Evolutionary conservation across 2,113 vertebrate species (phyloP).

Genomic region (Mustelus asterias): DNA sequence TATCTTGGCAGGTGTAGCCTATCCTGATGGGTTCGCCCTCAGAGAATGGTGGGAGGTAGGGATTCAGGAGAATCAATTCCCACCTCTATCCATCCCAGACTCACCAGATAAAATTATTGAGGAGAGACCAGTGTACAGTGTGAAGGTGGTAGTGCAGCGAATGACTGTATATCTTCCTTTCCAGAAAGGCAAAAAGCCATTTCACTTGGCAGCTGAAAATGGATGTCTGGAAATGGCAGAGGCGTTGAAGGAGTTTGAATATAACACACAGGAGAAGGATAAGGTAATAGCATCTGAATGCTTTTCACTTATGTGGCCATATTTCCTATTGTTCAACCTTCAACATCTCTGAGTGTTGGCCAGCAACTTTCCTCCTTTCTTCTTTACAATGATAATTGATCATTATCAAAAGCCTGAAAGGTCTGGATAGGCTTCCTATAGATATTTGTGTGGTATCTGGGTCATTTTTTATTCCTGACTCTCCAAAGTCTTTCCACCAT

Average conservation of each 20-base stretch:
- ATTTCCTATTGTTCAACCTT: background rate
- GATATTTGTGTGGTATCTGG: background rate
- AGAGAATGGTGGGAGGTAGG: background rate
- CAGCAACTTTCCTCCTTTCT: background rate
- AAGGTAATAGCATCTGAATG: slow-evolving; percentile 56
- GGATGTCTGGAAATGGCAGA: slow-evolving; percentile 70
- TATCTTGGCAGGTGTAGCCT: background rate
- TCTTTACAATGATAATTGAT: background rate
- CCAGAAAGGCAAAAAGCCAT: slow-evolving; percentile 71
- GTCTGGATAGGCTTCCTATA: background rate
- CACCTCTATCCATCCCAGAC: background rate
- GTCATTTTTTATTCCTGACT: background rate
- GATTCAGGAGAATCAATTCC: background rate
- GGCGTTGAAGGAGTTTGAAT: slow-evolving; percentile 54
- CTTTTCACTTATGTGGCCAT: background rate
- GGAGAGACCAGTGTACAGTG: background rate
- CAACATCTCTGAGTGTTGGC: background rate
- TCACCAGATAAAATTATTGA: background rate
- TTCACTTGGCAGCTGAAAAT: slow-evolving; percentile 70
- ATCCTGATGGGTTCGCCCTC: background rate
- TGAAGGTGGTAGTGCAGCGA: background rate
- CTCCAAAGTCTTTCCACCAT: background rate
- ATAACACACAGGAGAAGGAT: slow-evolving; percentile 72
- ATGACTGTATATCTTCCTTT: slow-evolving; percentile 39
- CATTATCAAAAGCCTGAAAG: background rate